Percentiles rank a stretch among this genome's conserved stretches.
Conservation (phyloP, 2,888 invertebrate species). For the Osmoderma eremita region DNA sequence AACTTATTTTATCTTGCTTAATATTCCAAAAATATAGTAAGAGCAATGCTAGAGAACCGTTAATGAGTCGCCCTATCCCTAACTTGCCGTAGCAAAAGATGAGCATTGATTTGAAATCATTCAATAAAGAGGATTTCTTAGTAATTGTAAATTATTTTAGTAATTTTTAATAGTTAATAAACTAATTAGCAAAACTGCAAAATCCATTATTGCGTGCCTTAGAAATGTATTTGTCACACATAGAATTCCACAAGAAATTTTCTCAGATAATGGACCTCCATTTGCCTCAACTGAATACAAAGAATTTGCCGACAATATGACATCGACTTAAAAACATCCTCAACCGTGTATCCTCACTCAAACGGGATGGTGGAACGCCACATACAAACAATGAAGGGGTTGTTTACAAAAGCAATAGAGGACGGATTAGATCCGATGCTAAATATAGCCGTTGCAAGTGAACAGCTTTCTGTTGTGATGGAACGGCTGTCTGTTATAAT, state of each 20-base stretch:
- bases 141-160: constrained; percentile 50
- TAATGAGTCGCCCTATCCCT: constrained; percentile 45
- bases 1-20: neutral
- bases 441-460: too few species aligned
- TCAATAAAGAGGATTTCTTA: constrained; percentile 44
- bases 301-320: constrained; percentile 44
- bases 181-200: constrained; percentile 43
- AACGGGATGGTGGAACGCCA: constrained; percentile 49
- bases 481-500: too few species aligned
- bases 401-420: constrained; percentile 44
- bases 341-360: constrained; percentile 45
- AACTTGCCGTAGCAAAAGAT: constrained; percentile 47
- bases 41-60: constrained; percentile 37
- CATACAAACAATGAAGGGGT: constrained; percentile 48
- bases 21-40: constrained; percentile 42
- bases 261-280: constrained; percentile 47
- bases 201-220: constrained; percentile 41
- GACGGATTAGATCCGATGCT: constrained; percentile 47
- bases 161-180: constrained; percentile 49
- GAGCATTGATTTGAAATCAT: constrained; percentile 37
- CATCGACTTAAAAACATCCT: constrained; percentile 44
- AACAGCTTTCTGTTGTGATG: too few species aligned
- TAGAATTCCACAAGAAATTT: constrained; percentile 46
- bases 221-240: constrained; percentile 47
- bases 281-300: constrained; percentile 44